These are phyloP conservation scores for Ailuropoda melanoleuca DNA, from an alignment of 2,113 vertebrate species.

Conservation along the genomic window DNA sequence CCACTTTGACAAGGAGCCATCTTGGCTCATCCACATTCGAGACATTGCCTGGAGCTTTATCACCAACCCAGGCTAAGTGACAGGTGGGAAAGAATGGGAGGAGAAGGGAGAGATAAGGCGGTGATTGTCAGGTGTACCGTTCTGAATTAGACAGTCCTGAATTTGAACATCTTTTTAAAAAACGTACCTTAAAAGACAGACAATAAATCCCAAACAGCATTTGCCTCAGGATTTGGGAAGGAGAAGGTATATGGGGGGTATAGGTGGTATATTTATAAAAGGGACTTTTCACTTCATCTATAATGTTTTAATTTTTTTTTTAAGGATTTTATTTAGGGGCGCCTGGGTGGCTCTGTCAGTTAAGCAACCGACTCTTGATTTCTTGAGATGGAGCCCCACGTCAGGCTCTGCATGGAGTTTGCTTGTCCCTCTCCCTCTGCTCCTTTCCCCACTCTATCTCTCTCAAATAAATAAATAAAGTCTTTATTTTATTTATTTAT, in stretches of 20 bases:
- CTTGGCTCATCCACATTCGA: constrained; percentile 36
- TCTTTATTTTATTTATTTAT: not conserved
- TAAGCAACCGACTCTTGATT: too few species aligned
- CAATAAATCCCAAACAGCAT: not conserved
- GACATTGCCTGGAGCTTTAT: constrained; percentile 39
- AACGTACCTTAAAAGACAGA: not conserved
- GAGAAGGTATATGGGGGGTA: not conserved
- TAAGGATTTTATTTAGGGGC: too few species aligned
- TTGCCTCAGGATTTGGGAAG: not conserved
- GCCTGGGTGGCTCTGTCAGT: too few species aligned
- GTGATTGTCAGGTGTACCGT: not conserved
- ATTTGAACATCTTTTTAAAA: not conserved
- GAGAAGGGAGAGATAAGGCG: not conserved
- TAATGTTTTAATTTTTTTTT: not conserved
- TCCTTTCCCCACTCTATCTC: too few species aligned
- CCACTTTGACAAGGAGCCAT: not conserved
- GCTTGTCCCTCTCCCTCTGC: too few species aligned
- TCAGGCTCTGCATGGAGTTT: too few species aligned
- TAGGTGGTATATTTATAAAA: not conserved
- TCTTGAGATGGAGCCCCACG: too few species aligned
- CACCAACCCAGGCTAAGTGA: constrained; percentile 17
- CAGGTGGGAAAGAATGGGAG: not conserved
- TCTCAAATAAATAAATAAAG: too few species aligned
- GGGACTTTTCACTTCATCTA: not conserved
- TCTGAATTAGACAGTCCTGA: constrained; percentile 15